Evolutionary conservation across 2,888 invertebrate species (phyloP), one percentile per base, ranked within the genome.

Genomic region (Coelogynopora nodosa): DNA sequence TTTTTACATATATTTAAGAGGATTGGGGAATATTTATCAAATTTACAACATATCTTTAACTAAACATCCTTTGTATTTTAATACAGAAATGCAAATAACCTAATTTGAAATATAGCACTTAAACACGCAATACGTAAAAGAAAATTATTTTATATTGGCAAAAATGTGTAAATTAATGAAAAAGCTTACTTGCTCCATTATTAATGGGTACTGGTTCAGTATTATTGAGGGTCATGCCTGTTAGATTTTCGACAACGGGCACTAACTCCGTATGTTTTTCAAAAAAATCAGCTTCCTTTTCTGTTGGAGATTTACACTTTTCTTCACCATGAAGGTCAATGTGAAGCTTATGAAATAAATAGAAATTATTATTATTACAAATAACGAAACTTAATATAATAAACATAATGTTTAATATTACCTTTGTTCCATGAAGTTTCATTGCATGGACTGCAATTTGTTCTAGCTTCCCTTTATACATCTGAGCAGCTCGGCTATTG

Each of bases 401-500:
- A n/a, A n/a, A 49, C 5, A 49, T 13, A 49, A 49, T 18, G 31
- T 18, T 31, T 27, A 74, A 49, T 1, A 29, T 67, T 49, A 88
- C 84, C 31, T 84, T 67, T 80, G 94, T 95, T 86, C 96, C 96
- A 92, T 96, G 95, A 49, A 94, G 94, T 92, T 95, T 95, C 94
- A 97, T 95, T 18, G 97, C 96, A 90, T 96, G 95, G 88, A 94
- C 94, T n/a, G 98, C 96, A 89, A 94, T 92, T 86, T 94, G 93
- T 88, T 94, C 93, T 27, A 87, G 93, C 92, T 97, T 98, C 90
- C 98, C 97, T 90, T 95, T 94, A 92, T 99, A 99, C 90, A 97
- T 93, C 90, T 95, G 95, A 0, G 99, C 98, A 84, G 97, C 96
- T 87, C 98, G 93, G 0, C 98, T 98, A 91, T 95, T 96, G 92